Conservation (phyloP, 2,797 vertebrate genomes). For the Pseudochirops cupreus region DNA sequence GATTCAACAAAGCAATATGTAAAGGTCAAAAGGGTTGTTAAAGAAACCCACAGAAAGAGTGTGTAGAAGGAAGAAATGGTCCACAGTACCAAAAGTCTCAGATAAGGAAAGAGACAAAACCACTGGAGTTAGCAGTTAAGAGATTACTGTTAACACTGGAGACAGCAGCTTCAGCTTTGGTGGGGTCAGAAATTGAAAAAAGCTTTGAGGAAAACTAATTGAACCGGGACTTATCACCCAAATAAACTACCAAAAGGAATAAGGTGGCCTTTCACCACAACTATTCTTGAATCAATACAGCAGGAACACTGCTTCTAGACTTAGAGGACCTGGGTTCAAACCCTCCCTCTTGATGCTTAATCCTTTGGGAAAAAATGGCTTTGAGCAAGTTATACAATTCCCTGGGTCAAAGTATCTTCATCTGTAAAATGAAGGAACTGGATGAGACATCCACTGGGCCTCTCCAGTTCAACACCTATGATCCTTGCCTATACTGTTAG, state of each 20-base stretch:
- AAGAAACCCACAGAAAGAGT: neutral
- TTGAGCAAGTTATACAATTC: neutral
- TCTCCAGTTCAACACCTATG: neutral
- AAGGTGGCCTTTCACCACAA: neutral
- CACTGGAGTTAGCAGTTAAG: neutral
- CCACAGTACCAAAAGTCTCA: neutral
- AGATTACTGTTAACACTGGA: too few relatives aligned
- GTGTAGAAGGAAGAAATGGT: neutral
- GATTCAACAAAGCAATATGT: neutral
- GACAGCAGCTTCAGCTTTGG: too few relatives aligned
- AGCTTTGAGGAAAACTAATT: constrained; percentile 10
- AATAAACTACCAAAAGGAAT: neutral
- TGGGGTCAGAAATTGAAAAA: neutral
- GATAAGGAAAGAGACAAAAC: neutral
- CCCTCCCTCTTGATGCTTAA: neutral
- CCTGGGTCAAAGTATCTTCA: neutral
- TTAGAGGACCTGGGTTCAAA: neutral
- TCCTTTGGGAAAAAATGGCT: neutral
- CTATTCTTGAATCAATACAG: neutral
- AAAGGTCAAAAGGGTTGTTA: neutral
- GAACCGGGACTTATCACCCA: neutral
- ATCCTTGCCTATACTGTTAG: neutral
- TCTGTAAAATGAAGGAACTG: neutral
- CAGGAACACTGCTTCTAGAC: neutral
- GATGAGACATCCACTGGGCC: neutral